Base-by-base conservation (phyloP, 2,113 vertebrate species). In the Brachypodius melanocephalos region DNA sequence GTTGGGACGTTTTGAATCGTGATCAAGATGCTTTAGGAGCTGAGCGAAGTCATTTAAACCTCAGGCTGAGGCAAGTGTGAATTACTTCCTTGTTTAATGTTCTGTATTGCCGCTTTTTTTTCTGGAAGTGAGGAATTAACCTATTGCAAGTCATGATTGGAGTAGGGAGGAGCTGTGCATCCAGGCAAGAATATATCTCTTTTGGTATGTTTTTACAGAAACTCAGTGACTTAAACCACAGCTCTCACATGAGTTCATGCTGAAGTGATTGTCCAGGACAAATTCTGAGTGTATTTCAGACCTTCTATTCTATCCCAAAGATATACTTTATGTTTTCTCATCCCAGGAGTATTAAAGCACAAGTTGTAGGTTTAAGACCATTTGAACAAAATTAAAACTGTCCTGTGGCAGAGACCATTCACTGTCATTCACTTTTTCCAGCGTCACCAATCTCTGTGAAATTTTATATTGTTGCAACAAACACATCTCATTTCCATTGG, bases 201-300 rank as follows among this genome's bases (percentile, higher is more conserved):
- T 25, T 79, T 49, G 49, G 3, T 48, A 3, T 17, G 8, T 38
- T 9, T 25, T 6, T 72, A 25, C n/a, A 67, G 38, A 67, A 81
- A 38, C 45, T 52, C 31, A 34, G 0, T 43, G 13, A 25, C 13
- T 57, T 28, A n/a, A 76, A 75, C 59, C 5, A 14, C 15, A 58
- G 4, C 40, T 83, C 13, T 36, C 18, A 19, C 12, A 5, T 11
- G 45, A 68, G 14, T 8, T 83, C 45, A 49, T 0, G 0, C 32
- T 59, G 65, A 58, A 63, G n/a, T 14, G 8, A 59, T 36, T 61
- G 19, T 87, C 57, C 29, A 36, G 19, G 14, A 51, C 17, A 51
- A 11, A 24, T 71, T 51, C 40, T 61, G 55, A 36, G 5, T 61
- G 12, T 36, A n/a, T 83, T 78, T 65, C 29, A 59, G 45, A 19